Evolutionary conservation across 1,140 invertebrate genomes (phyloP), one percentile per base, ranked within the genome.

Genomic region (Dicyema japonicum): DNA sequence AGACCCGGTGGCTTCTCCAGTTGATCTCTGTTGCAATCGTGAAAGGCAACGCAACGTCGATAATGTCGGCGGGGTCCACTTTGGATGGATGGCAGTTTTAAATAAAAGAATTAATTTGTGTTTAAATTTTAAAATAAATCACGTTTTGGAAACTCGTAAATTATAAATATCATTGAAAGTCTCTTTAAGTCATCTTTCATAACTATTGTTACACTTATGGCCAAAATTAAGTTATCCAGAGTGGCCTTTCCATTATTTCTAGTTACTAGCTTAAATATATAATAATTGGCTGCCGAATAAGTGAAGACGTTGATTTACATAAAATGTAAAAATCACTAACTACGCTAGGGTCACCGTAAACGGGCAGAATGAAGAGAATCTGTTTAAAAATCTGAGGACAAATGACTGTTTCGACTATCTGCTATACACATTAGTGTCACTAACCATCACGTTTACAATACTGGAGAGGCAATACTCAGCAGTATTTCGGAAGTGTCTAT

Each of bases 131-230:
- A n/a, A n/a, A n/a, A n/a, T n/a, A n/a, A n/a, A n/a, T n/a, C n/a
- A n/a, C n/a, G n/a, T n/a, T n/a, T n/a, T n/a, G n/a, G n/a, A n/a
- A n/a, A n/a, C n/a, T n/a, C n/a, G n/a, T n/a, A n/a, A n/a, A n/a
- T 88, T 75, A 40, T 78, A 85, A 71, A 88, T 88, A 2, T 72
- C 67, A 42, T 88, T 75, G 4, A 90, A 50, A 1, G 74, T 70
- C 40, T 72, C 67, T 38, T 71, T 58, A 4, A 90, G 50, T 8
- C 64, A 40, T 75, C 69, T 42, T 72, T 82, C 76, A 90, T 88
- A 4, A 88, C 67, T 33, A 90, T 88, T 1, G 76, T 85, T 11
- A 78, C 80, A 41, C 88, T 78, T 32, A 88, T 85, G 9, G 76
- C 78, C 33, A 90, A 53, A 44, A 75, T 78, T 8, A 90, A 54